phyloP scores from a whole-genome alignment of 2,888 invertebrate species.

The Dilophus febrilis region DNA sequence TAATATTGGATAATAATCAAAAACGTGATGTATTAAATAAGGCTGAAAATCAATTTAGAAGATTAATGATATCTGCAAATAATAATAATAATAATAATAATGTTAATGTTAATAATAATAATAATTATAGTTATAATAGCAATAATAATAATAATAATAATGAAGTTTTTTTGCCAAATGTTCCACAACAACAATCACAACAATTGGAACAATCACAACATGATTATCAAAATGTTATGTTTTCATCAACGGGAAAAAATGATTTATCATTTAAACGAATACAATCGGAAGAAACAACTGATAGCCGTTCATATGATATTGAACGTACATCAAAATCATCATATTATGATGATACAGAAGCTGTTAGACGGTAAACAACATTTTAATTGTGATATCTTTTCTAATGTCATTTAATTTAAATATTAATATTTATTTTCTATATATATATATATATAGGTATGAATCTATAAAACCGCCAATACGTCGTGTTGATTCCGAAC shows the following conservation, averaged over 20 bases:
- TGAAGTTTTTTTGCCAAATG: neutral
- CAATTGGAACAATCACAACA: neutral
- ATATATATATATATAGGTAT: slow-evolving; percentile 2
- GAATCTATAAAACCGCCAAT: slow-evolving; percentile 11
- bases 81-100: slow-evolving; percentile 9
- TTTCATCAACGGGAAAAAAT: slow-evolving; percentile 1
- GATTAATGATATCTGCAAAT: slow-evolving; percentile 14
- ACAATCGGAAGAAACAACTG: slow-evolving; percentile 6
- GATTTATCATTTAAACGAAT: neutral
- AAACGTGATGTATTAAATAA: slow-evolving; percentile 14
- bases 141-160: too few relatives aligned
- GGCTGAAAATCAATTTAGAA: slow-evolving; percentile 16
- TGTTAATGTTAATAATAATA: slow-evolving; percentile 6
- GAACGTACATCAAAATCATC: slow-evolving; percentile 7
- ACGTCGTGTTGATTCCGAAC: slow-evolving; percentile 13
- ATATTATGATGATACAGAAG: slow-evolving; percentile 7
- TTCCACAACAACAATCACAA: neutral
- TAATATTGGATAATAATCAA: neutral
- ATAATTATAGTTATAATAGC: slow-evolving; percentile 3
- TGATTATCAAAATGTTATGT: neutral
- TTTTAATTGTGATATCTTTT: neutral
- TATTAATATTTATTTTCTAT: neutral
- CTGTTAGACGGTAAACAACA: neutral
- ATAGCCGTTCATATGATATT: slow-evolving; percentile 8
- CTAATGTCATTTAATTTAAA: too few relatives aligned